These are phyloP conservation scores for Polypterus bichir DNA, from an alignment of 2,113 vertebrate species.

Conservation along the genomic window DNA sequence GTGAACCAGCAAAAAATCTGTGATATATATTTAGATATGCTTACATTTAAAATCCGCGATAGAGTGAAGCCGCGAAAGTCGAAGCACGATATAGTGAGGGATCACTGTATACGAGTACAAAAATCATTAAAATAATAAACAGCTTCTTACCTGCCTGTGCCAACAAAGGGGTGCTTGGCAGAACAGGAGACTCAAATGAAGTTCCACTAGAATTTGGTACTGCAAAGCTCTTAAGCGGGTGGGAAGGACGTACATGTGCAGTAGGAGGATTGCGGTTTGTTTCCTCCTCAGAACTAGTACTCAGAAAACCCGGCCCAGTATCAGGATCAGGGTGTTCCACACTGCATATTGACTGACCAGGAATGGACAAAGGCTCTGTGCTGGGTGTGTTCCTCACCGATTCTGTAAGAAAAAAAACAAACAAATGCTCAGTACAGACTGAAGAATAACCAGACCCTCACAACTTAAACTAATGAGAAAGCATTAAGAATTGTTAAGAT, in stretches of 20 bases:
- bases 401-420: constrained; percentile 46
- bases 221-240: constrained; percentile 90
- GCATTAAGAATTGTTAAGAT: too few species aligned
- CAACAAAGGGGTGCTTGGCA: constrained; percentile 81
- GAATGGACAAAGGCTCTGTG: constrained; percentile 72
- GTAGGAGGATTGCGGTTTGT: constrained; percentile 65
- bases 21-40: too few species aligned
- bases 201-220: constrained; percentile 59
- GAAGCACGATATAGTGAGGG: too few species aligned
- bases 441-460: background rate
- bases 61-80: too few species aligned
- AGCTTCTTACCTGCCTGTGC: constrained; percentile 69
- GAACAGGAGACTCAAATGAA: constrained; percentile 60
- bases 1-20: too few species aligned
- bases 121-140: too few species aligned
- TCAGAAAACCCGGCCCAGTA: constrained; percentile 59
- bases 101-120: too few species aligned
- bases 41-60: too few species aligned
- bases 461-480: too few species aligned
- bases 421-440: constrained; percentile 3
- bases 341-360: constrained; percentile 61
- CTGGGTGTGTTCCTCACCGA: constrained; percentile 85
- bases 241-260: constrained; percentile 74
- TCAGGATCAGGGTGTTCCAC: constrained; percentile 74
- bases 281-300: constrained; percentile 75